A percentile compares a stretch with the other conserved stretches of the same genome.
Conservation (phyloP, 2,113 vertebrate genomes). For the Geothlypis trichas region DNA sequence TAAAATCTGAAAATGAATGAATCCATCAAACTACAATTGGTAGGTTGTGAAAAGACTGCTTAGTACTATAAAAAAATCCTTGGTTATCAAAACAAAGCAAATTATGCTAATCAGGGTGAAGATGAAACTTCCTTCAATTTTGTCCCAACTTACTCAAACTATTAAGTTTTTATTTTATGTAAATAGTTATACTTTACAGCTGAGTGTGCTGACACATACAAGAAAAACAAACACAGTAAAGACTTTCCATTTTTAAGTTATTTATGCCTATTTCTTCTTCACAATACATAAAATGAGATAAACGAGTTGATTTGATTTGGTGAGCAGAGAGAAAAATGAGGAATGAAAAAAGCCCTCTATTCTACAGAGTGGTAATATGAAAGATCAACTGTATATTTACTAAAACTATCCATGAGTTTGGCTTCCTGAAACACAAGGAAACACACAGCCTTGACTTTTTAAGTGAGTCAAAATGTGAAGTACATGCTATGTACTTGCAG, state of each 20-base stretch:
- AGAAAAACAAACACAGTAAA: background rate
- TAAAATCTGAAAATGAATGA: constrained; percentile 5
- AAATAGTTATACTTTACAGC: background rate
- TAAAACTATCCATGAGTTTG: background rate
- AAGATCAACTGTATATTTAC: background rate
- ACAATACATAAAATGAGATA: background rate
- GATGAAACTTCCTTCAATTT: background rate
- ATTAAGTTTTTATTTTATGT: background rate
- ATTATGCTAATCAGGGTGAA: background rate
- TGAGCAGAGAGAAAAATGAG: background rate
- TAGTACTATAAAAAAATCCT: background rate
- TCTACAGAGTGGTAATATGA: background rate
- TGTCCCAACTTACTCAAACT: background rate
- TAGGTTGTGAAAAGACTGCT: background rate
- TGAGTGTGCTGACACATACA: background rate
- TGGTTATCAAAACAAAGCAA: background rate
- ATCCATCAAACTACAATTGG: background rate
- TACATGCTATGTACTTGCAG: background rate
- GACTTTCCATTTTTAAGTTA: background rate
- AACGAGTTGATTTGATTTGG: background rate
- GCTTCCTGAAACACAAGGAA: background rate
- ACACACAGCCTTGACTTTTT: background rate
- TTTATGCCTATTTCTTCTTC: background rate
- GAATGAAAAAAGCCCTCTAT: background rate
- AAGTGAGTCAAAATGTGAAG: background rate